Base-by-base conservation (phyloP, 1,140 invertebrate species). In the Drosophila chauvacae region DNA sequence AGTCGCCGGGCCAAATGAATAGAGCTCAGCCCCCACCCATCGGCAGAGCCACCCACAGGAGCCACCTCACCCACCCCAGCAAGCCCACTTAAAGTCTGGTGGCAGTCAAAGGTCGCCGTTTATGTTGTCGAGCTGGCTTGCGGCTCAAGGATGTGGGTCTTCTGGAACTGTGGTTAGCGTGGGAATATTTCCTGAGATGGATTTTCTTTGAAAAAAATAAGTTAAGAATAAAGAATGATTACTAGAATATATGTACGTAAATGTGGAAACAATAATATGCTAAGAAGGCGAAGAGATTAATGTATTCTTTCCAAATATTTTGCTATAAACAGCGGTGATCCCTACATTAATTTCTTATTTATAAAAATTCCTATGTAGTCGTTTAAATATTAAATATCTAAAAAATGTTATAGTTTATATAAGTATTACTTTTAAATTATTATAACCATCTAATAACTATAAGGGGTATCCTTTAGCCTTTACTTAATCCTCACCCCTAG, bases 1-100 rank as follows among this genome's bases (percentile, higher is more conserved):
- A 78, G 80, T 84, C 85, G 80, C 85, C 84, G 80, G 74, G 81
- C 73, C 81, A 88, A 88, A 88, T 88, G 84, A 88, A 88, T 87
- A 68, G 76, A 80, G 55, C 48, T 47, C 28, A 30, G 61, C 37
- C 37, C 37, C 62, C 23, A 64, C 41, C 20, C 16, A 16, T 3
- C 1, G 26, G 26, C 4, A 16, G 28, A 4, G 20, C 11, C 30
- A 30, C 18, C 14, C 10, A 13, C 35, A 18, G 28, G 9, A 26
- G n/a, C 56, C 18, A 3, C 9, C 16, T 5, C 11, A 4, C 20
- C 16, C 44, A 30, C 7, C 26, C 14, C 28, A 13, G 39, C 28
- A n/a, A 28, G 23, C 61, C 39, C 63, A 41, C 39, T 45, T 42
- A 56, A 56, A 56, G 62, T 56, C 62, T 68, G 51, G 35, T 55